Base-by-base conservation (phyloP, 2,113 vertebrate species). In the Hymenochirus boettgeri region DNA sequence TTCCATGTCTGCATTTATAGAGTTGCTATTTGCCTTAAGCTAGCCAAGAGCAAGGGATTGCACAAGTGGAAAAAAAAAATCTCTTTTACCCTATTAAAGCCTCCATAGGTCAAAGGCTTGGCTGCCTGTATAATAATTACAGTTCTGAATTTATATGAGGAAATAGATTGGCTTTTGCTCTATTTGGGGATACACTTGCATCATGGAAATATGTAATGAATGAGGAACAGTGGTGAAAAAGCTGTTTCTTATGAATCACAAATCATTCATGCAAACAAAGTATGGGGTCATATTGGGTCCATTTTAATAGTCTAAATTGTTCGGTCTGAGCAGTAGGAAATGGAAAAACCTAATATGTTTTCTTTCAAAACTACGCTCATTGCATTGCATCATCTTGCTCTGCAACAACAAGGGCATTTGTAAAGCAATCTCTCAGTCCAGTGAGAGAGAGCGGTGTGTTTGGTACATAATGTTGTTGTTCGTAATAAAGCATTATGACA, bases 401-500 rank as follows among this genome's bases (percentile, higher is more conserved):
- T 23, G 18, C 52, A 31, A 37, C 24, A 18, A 47, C 52, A 64
- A 55, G 33, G 62, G 19, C 37, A 33, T 7, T 45, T 45, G 39
- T 54, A 17, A 31, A 64, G 19, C 17, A 31, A 42, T 56, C 37
- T 64, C 24, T 64, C 7, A 25, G 24, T 39, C 12, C 29, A 55
- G 52, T 52, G 52, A 24, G 52, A 18, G 46, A 56, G 22, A 22
- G 13, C 27, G 33, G 27, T 15, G 42, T 37, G 23, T 31, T 23
- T 23, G 47, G 42, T 57, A 27, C 22, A 27, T 35, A 50, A 45
- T 57, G 9, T 19, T 27, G 21, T 65, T 27, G 25, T 33, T 17
- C 25, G 27, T 50, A 65, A 65, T 48, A 57, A 57, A 65, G 27
- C 53, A 24, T 26, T 25, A 33, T 18, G 29, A 50, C 45, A 65